These are phyloP conservation scores for Rhynchotus rufescens DNA, from an alignment of 2,797 vertebrate genomes.

Conservation along the genomic window DNA sequence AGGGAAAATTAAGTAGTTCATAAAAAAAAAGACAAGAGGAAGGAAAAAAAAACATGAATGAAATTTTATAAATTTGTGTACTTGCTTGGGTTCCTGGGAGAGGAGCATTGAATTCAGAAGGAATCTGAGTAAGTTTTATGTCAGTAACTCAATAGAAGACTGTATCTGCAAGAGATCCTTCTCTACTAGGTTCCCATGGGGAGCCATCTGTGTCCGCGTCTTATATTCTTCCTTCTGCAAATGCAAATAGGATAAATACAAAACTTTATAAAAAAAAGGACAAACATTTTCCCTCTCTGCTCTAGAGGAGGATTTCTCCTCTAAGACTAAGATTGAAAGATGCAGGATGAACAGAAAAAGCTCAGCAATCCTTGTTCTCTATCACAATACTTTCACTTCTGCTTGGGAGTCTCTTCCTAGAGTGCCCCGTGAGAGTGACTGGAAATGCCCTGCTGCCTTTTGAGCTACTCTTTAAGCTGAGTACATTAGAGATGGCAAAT, in stretches of 20 bases:
- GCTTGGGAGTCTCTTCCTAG: not conserved
- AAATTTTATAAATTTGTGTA: not conserved
- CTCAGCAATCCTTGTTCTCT: not conserved
- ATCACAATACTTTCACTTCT: not conserved
- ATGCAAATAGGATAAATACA: not conserved
- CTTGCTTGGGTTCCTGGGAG: not conserved
- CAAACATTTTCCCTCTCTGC: not conserved
- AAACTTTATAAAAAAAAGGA: not conserved
- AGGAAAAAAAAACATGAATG: not conserved
- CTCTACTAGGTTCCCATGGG: not conserved
- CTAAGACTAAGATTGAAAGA: not conserved
- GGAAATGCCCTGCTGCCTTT: not conserved
- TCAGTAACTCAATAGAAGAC: not conserved
- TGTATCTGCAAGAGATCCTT: not conserved
- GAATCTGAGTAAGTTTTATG: not conserved
- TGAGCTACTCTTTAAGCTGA: not conserved
- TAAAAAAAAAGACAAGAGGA: not conserved
- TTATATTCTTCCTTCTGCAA: not conserved
- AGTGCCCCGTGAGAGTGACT: not conserved
- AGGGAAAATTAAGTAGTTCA: not conserved
- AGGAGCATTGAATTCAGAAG: not conserved
- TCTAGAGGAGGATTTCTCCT: not conserved
- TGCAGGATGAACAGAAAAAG: fast-evolving
- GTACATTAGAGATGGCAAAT: not conserved
- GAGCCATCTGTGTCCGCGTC: not conserved